Evolutionary conservation across 1,140 invertebrate species (phyloP).

Genomic region (Frieseomelitta varia): DNA sequence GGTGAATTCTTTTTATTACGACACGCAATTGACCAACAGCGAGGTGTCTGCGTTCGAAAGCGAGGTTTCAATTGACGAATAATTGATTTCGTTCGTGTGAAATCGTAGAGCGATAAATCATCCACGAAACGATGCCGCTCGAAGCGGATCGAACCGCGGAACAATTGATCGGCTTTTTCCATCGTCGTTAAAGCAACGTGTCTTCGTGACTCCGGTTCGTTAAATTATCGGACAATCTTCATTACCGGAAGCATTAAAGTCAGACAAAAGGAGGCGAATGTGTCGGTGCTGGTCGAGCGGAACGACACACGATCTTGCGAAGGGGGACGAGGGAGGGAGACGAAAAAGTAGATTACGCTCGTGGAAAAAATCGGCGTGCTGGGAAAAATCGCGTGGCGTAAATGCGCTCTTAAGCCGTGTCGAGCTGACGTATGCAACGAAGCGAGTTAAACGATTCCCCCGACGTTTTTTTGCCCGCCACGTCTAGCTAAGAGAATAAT

Average conservation of each 20-base stretch:
- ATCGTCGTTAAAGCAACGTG: neutral
- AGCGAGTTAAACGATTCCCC: slow-evolving; percentile 42
- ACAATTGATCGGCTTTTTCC: neutral
- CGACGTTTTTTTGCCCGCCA: neutral
- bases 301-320: slow-evolving; percentile 18
- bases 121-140: neutral
- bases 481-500: slow-evolving; percentile 36
- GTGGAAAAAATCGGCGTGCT: neutral
- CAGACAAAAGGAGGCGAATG: neutral
- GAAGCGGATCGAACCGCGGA: neutral
- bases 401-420: slow-evolving; percentile 36
- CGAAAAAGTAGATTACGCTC: neutral
- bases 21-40: no score
- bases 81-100: no score
- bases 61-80: no score
- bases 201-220: neutral
- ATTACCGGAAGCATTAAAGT: slow-evolving; percentile 8
- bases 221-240: neutral
- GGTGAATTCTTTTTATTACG: no score
- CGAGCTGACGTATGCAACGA: slow-evolving; percentile 37
- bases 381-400: neutral
- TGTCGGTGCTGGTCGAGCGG: neutral
- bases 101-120: neutral
- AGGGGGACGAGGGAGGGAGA: no score
- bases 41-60: no score